Percentiles rank a stretch among this genome's conserved stretches.
Conservation (phyloP, 2,888 invertebrate genomes). For the Salticus scenicus region DNA sequence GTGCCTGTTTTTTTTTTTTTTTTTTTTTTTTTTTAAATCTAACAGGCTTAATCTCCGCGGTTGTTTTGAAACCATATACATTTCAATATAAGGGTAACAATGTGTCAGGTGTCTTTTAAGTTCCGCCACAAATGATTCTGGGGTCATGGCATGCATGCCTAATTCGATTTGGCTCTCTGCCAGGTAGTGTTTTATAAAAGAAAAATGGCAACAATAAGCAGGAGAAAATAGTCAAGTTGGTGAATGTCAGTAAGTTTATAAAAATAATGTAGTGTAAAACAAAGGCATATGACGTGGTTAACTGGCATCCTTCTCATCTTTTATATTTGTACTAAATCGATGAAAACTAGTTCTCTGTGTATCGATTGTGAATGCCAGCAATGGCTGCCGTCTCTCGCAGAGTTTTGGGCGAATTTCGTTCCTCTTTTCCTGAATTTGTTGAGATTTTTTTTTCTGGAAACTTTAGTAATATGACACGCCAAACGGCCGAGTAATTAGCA, state of each 20-base stretch:
- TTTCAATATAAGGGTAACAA: not conserved
- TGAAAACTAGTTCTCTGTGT: conserved; percentile 62
- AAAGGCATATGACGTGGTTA: conserved; percentile 15
- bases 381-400: conserved; percentile 10
- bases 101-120: not conserved
- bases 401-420: not conserved
- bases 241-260: conserved; percentile 46
- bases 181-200: not conserved
- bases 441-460: not conserved
- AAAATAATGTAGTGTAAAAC: conserved; percentile 37
- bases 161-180: conserved; percentile 14
- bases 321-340: conserved; percentile 52
- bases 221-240: not conserved
- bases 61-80: not conserved
- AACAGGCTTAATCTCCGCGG: not conserved
- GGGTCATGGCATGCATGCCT: conserved; percentile 5
- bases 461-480: conserved; percentile 10
- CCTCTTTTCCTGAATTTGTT: conserved; percentile 8
- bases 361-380: conserved; percentile 56
- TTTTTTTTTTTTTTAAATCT: too few species aligned
- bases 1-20: too few species aligned
- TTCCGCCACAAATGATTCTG: not conserved
- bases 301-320: not conserved
- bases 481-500: conserved; percentile 14
- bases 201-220: conserved; percentile 26